phyloP scores from a whole-genome alignment of 2,113 vertebrate genomes.

The Lontra canadensis region DNA sequence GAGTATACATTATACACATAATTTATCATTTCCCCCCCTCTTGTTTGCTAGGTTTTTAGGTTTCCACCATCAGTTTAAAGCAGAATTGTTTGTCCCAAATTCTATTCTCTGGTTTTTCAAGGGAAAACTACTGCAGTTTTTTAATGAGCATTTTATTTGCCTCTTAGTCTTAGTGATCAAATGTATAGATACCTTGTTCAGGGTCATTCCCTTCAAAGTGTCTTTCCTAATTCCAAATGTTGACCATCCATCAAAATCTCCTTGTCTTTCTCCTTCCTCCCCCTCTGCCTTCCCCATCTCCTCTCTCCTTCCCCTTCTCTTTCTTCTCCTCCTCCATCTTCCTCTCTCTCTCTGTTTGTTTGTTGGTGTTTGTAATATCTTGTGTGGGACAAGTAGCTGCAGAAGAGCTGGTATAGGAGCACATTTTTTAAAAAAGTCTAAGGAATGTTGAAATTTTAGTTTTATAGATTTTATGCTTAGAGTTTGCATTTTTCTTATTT shows the following conservation, averaged over 20 bases:
- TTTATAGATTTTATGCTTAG: background rate
- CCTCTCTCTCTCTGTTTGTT: background rate
- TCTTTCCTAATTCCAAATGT: background rate
- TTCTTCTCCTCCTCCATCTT: background rate
- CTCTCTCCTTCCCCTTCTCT: background rate
- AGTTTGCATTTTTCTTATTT: background rate
- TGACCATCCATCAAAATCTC: background rate
- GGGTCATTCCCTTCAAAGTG: background rate
- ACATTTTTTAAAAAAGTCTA: background rate
- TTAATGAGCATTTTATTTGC: background rate
- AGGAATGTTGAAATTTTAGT: background rate
- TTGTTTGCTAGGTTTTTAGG: background rate
- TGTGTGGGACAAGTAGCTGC: background rate
- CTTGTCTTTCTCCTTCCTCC: background rate
- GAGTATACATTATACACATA: background rate
- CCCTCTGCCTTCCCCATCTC: background rate
- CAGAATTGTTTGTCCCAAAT: background rate
- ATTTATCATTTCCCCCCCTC: background rate
- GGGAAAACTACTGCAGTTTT: background rate
- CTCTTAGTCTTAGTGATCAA: background rate
- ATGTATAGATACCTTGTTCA: no score
- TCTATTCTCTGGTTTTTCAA: background rate
- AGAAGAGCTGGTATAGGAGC: background rate
- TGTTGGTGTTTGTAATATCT: background rate
- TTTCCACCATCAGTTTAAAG: background rate